These are phyloP conservation scores for Pseudococcus jackbeardsleyi DNA, from an alignment of 2,888 invertebrate genomes.

Conservation along the genomic window DNA sequence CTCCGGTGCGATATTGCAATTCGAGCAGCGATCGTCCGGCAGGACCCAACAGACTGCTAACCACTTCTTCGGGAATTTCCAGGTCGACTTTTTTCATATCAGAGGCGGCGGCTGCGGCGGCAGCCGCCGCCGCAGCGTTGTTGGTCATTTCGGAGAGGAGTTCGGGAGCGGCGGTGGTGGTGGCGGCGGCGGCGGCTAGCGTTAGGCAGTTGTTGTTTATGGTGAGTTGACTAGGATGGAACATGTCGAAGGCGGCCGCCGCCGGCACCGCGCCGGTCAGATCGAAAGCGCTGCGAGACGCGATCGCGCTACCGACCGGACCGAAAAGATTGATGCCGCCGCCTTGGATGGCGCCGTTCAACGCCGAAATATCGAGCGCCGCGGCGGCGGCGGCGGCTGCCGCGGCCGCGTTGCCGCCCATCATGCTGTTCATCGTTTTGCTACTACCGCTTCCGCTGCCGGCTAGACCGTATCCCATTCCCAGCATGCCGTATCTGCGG, in stretches of 20 bases:
- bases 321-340: constrained; percentile 66
- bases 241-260: constrained; percentile 61
- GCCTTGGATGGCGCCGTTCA: constrained; percentile 62
- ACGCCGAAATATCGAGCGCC: constrained; percentile 32
- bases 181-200: constrained; percentile 45
- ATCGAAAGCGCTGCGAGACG: constrained; percentile 65
- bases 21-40: constrained; percentile 96
- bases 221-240: constrained; percentile 65
- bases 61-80: constrained; percentile 91
- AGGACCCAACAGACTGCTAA: constrained; percentile 96
- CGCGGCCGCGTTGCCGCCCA: constrained; percentile 37
- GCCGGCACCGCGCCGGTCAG: constrained; percentile 62
- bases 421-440: constrained; percentile 52
- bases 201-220: constrained; percentile 63
- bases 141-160: background rate
- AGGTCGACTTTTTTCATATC: constrained; percentile 86
- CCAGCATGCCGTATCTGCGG: constrained; percentile 78
- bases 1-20: constrained; percentile 96
- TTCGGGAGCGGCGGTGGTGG: background rate
- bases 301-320: constrained; percentile 65
- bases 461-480: constrained; percentile 79
- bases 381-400: background rate
- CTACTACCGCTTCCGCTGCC: background rate
- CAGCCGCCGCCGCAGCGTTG: constrained; percentile 15
- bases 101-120: too few species aligned